These are phyloP conservation scores for Cataglyphis cursor DNA, from an alignment of 2,888 invertebrate genomes.

Conservation along the genomic window DNA sequence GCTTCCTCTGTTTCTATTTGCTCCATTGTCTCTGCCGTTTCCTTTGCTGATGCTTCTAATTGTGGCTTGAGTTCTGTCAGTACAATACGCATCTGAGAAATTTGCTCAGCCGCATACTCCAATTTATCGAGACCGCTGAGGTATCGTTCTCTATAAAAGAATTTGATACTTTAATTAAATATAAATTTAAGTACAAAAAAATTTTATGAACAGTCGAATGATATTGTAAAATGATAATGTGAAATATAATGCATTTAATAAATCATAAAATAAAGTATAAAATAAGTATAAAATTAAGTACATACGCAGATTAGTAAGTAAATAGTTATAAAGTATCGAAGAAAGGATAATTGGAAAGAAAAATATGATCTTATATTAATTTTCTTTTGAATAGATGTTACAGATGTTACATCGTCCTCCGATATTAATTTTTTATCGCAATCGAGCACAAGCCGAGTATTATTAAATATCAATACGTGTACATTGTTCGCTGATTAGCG, in stretches of 20 bases:
- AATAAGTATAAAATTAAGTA: background rate
- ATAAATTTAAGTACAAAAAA: background rate
- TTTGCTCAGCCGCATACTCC: conserved; percentile 89
- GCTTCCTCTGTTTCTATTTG: conserved; percentile 89
- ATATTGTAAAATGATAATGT: background rate
- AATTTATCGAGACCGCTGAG: conserved; percentile 89
- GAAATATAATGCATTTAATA: background rate
- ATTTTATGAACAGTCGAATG: background rate
- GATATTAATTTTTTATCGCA: too few species aligned
- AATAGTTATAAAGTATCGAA: too few species aligned
- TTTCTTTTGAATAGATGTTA: too few species aligned
- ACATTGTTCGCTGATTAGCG: too few species aligned
- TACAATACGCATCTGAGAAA: conserved; percentile 85
- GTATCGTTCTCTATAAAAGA: conserved; percentile 87
- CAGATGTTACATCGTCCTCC: too few species aligned
- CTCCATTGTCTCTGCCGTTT: conserved; percentile 87
- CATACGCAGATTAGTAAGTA: too few species aligned
- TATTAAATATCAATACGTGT: too few species aligned
- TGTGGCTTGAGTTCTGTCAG: conserved; percentile 85
- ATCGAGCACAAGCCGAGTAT: too few species aligned
- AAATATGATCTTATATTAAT: too few species aligned
- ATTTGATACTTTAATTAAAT: background rate
- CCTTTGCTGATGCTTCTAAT: conserved; percentile 85
- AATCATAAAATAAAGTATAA: background rate
- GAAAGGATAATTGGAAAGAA: too few species aligned